Percentiles rank a stretch among this genome's conserved stretches.
Evolutionary conservation across 2,113 vertebrate species (phyloP).

Genomic region (Campylomormyrus numenius): DNA sequence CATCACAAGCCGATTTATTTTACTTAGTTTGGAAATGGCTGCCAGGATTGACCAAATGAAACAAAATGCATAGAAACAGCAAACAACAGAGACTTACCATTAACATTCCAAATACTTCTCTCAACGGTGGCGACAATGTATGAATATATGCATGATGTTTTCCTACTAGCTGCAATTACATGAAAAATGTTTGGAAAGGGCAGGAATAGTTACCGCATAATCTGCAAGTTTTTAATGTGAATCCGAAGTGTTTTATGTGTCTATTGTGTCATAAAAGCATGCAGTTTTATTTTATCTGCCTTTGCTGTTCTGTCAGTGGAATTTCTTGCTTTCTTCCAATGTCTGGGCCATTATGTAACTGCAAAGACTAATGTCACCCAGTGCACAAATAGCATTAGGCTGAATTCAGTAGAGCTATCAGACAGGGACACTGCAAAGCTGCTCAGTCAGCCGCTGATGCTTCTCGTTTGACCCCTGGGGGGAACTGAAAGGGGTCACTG

Average conservation of each 20-base stretch:
- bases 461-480: background rate
- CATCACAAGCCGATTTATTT: background rate
- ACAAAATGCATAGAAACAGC: background rate
- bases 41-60: background rate
- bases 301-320: background rate
- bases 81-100: background rate
- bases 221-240: background rate
- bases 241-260: background rate
- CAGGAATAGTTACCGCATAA: background rate
- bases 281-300: background rate
- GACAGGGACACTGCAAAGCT: background rate
- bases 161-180: background rate
- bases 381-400: background rate
- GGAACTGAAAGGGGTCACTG: background rate
- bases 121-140: background rate
- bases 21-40: background rate
- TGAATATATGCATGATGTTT: background rate
- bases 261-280: background rate
- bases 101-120: background rate
- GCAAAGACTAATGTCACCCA: background rate
- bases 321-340: background rate
- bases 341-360: background rate
- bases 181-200: background rate
- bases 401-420: background rate
- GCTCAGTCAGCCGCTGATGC: background rate